Conservation (phyloP, 2,888 invertebrate genomes). For the Platycnemis pennipes region DNA sequence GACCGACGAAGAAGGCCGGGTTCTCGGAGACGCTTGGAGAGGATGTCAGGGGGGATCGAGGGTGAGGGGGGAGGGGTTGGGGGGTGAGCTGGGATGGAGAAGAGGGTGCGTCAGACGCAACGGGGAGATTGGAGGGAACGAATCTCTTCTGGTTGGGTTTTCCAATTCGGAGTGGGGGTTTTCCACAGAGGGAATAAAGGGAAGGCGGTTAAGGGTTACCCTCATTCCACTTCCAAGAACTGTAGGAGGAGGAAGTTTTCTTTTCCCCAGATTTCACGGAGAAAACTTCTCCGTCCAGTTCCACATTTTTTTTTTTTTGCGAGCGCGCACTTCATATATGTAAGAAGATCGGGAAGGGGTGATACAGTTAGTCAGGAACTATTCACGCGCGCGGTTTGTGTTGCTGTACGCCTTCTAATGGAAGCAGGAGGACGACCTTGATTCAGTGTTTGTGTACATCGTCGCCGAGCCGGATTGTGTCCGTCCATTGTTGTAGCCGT, state of each 20-base stretch:
- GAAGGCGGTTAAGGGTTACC: not conserved
- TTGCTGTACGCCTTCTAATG: not conserved
- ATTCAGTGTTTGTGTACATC: not conserved
- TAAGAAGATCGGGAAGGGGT: not conserved
- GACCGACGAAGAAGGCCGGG: constrained; percentile 8
- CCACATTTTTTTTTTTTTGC: not conserved
- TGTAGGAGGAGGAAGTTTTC: not conserved
- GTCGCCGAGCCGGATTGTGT: not conserved
- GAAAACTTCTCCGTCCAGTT: not conserved
- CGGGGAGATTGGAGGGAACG: not conserved
- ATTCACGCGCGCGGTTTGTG: not conserved
- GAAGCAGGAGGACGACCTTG: not conserved
- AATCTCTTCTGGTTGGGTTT: not conserved
- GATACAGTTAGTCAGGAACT: not conserved
- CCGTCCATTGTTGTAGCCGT: not conserved
- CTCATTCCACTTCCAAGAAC: not conserved
- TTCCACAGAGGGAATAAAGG: not conserved
- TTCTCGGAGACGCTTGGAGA: not conserved
- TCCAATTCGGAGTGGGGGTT: not conserved
- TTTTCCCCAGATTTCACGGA: not conserved
- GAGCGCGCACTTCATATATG: not conserved
- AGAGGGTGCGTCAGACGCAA: not conserved
- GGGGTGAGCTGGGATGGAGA: not conserved
- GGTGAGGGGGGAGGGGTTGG: not conserved
- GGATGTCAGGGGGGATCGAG: not conserved